These are phyloP conservation scores for Popillia japonica DNA, from an alignment of 1,140 invertebrate genomes.

Conservation along the genomic window DNA sequence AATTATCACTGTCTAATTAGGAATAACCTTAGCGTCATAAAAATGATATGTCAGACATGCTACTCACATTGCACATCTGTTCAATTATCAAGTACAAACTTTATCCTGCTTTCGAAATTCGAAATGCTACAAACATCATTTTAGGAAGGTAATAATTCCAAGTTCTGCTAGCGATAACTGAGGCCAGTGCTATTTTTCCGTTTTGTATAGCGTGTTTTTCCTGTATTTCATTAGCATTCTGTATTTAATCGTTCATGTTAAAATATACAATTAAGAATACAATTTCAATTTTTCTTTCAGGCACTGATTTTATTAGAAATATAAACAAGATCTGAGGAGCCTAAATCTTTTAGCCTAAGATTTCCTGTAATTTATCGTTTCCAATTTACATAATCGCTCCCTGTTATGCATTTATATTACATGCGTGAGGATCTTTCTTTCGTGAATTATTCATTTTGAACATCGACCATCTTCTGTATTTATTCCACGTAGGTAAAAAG, in stretches of 20 bases:
- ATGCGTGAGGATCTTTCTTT: conserved; percentile 22
- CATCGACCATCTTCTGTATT: not conserved
- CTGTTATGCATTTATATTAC: conserved; percentile 14
- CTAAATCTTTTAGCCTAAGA: not conserved
- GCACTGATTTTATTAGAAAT: not conserved
- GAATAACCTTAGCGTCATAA: no score
- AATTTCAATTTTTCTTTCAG: not conserved
- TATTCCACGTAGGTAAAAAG: conserved; percentile 28
- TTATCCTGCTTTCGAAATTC: no score
- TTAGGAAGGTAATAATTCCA: no score
- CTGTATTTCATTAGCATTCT: no score
- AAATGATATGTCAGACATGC: no score
- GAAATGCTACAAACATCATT: no score
- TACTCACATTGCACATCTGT: no score
- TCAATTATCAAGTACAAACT: no score
- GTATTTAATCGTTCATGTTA: not conserved
- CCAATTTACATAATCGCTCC: conserved; percentile 29
- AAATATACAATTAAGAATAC: not conserved
- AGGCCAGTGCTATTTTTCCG: no score
- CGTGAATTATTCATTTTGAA: conserved; percentile 22
- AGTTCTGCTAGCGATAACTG: no score
- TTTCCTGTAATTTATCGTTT: conserved; percentile 15
- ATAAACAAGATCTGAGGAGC: not conserved
- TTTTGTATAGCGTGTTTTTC: no score
- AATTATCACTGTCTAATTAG: no score